These are phyloP conservation scores for Mobula birostris DNA, from an alignment of 2,113 vertebrate species.

Conservation along the genomic window DNA sequence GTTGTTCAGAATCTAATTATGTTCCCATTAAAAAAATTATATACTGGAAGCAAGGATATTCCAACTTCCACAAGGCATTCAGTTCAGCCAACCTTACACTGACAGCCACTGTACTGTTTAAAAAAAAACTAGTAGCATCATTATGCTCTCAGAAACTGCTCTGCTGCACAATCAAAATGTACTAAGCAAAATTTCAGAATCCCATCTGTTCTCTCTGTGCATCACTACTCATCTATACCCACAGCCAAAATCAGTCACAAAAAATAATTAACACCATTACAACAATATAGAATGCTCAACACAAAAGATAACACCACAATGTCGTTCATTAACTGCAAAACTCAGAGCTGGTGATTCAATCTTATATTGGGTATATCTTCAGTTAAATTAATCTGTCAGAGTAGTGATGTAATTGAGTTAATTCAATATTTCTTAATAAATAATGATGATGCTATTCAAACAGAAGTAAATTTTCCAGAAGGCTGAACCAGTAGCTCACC, in stretches of 20 bases:
- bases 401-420: constrained; percentile 42
- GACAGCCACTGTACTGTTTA: constrained; percentile 22
- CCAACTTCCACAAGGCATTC: not conserved
- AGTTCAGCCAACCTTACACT: not conserved
- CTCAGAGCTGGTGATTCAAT: constrained; percentile 1
- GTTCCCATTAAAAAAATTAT: not conserved
- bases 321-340: constrained; percentile 34
- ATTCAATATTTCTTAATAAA: constrained; percentile 42
- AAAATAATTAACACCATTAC: constrained; percentile 40
- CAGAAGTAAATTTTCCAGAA: constrained; percentile 36
- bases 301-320: constrained; percentile 36
- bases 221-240: constrained; percentile 41
- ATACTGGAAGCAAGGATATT: not conserved
- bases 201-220: constrained; percentile 43
- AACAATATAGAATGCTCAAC: constrained; percentile 15
- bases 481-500: constrained; percentile 35
- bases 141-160: constrained; percentile 41
- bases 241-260: constrained; percentile 31
- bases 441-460: not conserved
- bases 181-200: constrained; percentile 31
- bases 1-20: not conserved
- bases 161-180: constrained; percentile 38
- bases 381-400: constrained; percentile 47
- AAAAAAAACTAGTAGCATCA: constrained; percentile 38
- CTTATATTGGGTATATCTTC: constrained; percentile 40